Percentiles rank a stretch among this genome's conserved stretches.
Conservation (phyloP, 2,797 vertebrate species). For the Echiichthys vipera region DNA sequence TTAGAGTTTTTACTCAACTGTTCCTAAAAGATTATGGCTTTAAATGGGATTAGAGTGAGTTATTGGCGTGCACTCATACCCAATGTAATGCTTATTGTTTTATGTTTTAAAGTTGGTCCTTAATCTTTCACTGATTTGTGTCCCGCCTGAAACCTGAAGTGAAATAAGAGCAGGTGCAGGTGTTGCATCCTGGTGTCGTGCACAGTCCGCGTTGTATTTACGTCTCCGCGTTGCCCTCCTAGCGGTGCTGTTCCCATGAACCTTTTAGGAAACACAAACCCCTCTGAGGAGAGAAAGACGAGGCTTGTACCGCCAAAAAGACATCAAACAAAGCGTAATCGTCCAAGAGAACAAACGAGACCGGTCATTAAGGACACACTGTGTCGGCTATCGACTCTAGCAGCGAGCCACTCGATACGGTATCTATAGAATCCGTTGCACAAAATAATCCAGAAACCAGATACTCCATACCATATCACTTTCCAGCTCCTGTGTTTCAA, state of each 20-base stretch:
- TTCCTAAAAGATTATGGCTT: conserved; percentile 23
- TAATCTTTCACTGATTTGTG: not conserved
- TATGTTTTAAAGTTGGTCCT: not conserved
- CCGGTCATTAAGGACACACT: conserved; percentile 33
- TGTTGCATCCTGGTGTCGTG: not conserved
- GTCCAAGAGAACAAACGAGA: conserved; percentile 27
- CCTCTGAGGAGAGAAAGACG: conserved; percentile 24
- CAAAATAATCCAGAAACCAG: conserved; percentile 43
- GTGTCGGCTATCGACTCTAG: conserved; percentile 7
- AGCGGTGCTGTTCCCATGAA: conserved; percentile 49
- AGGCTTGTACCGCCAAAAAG: not conserved
- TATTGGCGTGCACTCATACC: not conserved
- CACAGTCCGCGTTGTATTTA: not conserved
- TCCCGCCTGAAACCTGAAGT: not conserved
- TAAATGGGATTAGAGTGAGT: conserved; percentile 27
- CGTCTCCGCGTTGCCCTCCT: not conserved
- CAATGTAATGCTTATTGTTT: conserved; percentile 1
- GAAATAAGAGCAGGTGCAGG: not conserved
- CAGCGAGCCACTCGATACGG: conserved; percentile 48
- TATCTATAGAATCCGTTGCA: conserved; percentile 53
- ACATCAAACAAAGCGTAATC: conserved; percentile 31
- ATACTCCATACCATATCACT: conserved; percentile 33
- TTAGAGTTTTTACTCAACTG: conserved; percentile 38
- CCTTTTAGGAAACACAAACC: conserved; percentile 47
- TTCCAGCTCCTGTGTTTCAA: conserved; percentile 12